Evolutionary conservation across 37 sponge, comb jelly and placozoan genomes (phyloP), one percentile per base, ranked within the genome.

Genomic region (Petrosia ficiformis): DNA sequence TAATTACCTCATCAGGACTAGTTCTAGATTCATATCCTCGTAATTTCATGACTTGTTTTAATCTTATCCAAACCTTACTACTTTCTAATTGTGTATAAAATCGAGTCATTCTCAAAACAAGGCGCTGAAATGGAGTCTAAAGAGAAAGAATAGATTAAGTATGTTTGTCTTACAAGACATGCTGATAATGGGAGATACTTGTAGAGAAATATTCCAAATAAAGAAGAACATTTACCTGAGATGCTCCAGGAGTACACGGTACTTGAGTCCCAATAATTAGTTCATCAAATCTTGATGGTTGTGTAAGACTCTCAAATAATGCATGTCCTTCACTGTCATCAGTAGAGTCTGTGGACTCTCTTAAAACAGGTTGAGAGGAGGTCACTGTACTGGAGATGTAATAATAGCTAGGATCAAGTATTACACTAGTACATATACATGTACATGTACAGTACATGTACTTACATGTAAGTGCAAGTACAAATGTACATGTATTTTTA

Each of bases 261-360:
- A 92, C 35, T 57, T 92, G 89, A 39, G 89, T 92, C 3, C 92
- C 87, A 31, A 92, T 67, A 34, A 92, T 77, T 1, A 92, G 78
- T 71, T 92, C 89, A 67, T 92, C 93, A 81, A 84, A 92, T 11
- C 82, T 42, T 4, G 93, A 84, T 19, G 93, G 93, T 43, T 92
- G 93, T 3, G 93, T 88, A 76, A 92, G 88, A 69, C 82, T 83
- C 81, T 86, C 84, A 21, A 73, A 44, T 10, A 33, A 40, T 40
- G 78, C 72, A 30, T 31, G 74, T 16, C 40, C 73, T 19, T 42
- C 64, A 65, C 37, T 39, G 4, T 33, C 57, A 34, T 60, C 73
- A 39, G 33, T 28, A 60, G 34, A 14, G 33, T 44, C 14, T 19
- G 54, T 19, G 54, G 54, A 64, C 38, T 73, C 74, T 5, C 39